Evolutionary conservation across 1,140 invertebrate genomes (phyloP).

Genomic region (Brachionus asplanchnoidis): DNA sequence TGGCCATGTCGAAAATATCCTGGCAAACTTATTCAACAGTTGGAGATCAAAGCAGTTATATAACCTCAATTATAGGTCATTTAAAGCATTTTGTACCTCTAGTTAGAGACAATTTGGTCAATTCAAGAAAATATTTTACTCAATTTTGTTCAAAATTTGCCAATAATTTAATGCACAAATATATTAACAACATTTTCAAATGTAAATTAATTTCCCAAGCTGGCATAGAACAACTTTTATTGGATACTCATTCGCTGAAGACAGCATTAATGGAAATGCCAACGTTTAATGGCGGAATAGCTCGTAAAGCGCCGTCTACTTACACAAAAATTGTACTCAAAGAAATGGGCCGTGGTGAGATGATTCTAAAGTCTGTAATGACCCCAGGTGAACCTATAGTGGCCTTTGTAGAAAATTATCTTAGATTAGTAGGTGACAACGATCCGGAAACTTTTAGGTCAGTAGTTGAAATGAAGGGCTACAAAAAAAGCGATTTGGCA

Average conservation of each 20-base stretch:
- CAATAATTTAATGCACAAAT: constrained; percentile 89
- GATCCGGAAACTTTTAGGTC: constrained; percentile 57
- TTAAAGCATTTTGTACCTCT: constrained; percentile 80
- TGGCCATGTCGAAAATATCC: constrained; percentile 74
- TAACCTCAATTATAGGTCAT: constrained; percentile 79
- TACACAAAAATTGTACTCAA: constrained; percentile 82
- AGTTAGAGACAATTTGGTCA: constrained; percentile 83
- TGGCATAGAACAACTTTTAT: constrained; percentile 85
- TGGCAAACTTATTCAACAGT: constrained; percentile 88
- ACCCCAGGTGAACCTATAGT: constrained; percentile 72
- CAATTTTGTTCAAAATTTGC: constrained; percentile 92
- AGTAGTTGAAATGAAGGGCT: constrained; percentile 41
- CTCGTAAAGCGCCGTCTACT: constrained; percentile 40
- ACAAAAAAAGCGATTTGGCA: constrained; percentile 37
- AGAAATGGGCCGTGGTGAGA: constrained; percentile 94
- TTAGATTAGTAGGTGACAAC: constrained; percentile 81
- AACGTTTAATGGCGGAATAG: constrained; percentile 69
- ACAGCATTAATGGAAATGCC: constrained; percentile 90
- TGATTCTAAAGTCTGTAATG: constrained; percentile 77
- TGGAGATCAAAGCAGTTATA: constrained; percentile 91
- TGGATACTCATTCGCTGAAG: constrained; percentile 96
- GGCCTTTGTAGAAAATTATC: constrained; percentile 80
- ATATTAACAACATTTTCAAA: constrained; percentile 84
- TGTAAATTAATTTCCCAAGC: constrained; percentile 84
- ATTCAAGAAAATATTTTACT: constrained; percentile 93